phyloP scores from a whole-genome alignment of 1,140 invertebrate species.

The Dicyema japonicum region DNA sequence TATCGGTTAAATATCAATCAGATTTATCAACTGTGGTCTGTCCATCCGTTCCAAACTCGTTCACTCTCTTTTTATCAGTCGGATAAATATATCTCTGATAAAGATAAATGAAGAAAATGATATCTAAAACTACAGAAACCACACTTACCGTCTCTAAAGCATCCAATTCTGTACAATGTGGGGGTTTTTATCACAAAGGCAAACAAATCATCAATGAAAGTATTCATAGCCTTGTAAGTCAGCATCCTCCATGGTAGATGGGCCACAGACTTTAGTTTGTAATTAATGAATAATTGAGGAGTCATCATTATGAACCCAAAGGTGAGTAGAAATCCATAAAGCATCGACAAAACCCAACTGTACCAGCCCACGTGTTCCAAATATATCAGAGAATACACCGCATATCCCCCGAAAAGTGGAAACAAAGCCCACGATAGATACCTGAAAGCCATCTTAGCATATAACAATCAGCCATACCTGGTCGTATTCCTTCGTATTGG shows the following conservation, averaged over 20 bases:
- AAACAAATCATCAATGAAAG: slow-evolving; percentile 96
- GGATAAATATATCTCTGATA: slow-evolving; percentile 94
- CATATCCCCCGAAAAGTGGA: slow-evolving; percentile 58
- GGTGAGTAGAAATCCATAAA: slow-evolving; percentile 83
- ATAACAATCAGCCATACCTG: slow-evolving; percentile 19
- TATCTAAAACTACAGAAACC: slow-evolving; percentile 30
- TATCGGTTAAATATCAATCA: too few species aligned
- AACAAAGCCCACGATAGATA: slow-evolving; percentile 81
- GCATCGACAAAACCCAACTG: slow-evolving; percentile 46
- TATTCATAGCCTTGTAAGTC: slow-evolving; percentile 97
- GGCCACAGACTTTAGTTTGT: slow-evolving; percentile 88
- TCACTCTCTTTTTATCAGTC: slow-evolving; percentile 57
- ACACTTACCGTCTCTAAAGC: slow-evolving; percentile 54
- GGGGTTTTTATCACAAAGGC: slow-evolving; percentile 99
- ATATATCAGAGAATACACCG: slow-evolving; percentile 76
- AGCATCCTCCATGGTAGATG: slow-evolving; percentile 96
- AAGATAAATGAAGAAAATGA: slow-evolving; percentile 85
- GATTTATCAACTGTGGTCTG: too few species aligned
- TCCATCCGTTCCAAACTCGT: slow-evolving; percentile 56
- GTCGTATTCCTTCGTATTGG: slow-evolving; percentile 70
- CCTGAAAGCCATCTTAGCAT: slow-evolving; percentile 40
- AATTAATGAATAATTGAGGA: slow-evolving; percentile 89
- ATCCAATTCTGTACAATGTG: slow-evolving; percentile 58
- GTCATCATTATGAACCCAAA: slow-evolving; percentile 99
- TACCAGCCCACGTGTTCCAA: slow-evolving; percentile 95